Evolutionary conservation across 2,888 invertebrate species (phyloP).

Genomic region (Rapana venosa): DNA sequence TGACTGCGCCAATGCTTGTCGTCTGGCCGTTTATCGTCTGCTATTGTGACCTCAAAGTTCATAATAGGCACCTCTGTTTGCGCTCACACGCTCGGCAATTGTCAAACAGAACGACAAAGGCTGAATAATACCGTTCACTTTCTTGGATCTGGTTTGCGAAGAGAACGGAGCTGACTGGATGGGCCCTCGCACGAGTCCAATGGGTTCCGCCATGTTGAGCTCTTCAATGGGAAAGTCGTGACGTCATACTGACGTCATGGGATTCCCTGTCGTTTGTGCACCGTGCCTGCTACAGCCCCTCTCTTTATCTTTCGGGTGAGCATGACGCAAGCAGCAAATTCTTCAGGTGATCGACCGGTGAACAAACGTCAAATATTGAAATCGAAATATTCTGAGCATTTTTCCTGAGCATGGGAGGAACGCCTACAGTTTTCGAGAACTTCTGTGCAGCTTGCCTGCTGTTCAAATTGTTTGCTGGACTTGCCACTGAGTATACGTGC

Average conservation of each 20-base stretch:
- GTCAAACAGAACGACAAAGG: conserved; percentile 10
- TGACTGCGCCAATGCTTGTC: neutral
- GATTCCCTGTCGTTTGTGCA: conserved; percentile 45
- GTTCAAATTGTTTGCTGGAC: neutral
- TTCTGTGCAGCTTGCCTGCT: neutral
- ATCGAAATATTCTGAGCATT: neutral
- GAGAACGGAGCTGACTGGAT: conserved; percentile 5
- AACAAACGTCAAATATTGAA: neutral
- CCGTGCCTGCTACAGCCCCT: conserved; percentile 13
- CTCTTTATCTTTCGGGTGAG: neutral
- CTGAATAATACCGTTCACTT: neutral
- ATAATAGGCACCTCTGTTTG: neutral
- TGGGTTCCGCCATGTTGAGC: conserved; percentile 43
- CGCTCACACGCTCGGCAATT: neutral
- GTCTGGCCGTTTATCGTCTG: conserved; percentile 8
- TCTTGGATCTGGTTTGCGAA: conserved; percentile 1
- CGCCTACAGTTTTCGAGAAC: neutral
- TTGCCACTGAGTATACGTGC: neutral
- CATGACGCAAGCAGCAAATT: neutral
- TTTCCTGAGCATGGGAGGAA: neutral
- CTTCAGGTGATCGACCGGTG: neutral
- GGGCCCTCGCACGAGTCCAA: conserved; percentile 33
- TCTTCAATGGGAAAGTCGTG: conserved; percentile 43
- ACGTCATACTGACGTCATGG: conserved; percentile 46
- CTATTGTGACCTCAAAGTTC: neutral